Conservation (phyloP, 2,113 vertebrate genomes). For the Dicerorhinus sumatrensis region DNA sequence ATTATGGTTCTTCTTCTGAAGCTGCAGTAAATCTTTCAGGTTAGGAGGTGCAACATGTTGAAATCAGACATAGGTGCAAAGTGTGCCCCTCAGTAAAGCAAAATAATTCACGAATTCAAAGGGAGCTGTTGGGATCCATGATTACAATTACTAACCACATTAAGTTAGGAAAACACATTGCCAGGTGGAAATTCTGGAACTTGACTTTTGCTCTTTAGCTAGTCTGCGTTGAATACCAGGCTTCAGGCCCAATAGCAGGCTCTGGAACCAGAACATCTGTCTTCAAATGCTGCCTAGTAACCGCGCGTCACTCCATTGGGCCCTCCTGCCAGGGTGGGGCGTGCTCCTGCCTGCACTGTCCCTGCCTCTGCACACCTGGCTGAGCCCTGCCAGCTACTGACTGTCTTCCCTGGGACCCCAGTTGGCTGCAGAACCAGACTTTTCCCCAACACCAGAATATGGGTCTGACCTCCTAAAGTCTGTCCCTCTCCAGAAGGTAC, state of each 20-base stretch:
- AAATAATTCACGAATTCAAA: too few species aligned
- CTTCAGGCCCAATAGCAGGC: accelerated
- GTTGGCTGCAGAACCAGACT: neutral
- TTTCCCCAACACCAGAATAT: neutral
- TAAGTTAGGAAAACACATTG: neutral
- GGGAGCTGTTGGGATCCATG: accelerated
- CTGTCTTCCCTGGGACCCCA: neutral
- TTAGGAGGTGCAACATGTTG: accelerated
- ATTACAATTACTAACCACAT: neutral
- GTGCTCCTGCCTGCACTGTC: too few species aligned
- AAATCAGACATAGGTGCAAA: accelerated
- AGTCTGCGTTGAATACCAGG: neutral
- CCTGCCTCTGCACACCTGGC: neutral
- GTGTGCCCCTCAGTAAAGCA: neutral
- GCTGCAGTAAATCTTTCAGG: neutral
- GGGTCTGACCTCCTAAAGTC: neutral
- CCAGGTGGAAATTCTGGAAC: neutral
- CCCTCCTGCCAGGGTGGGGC: accelerated
- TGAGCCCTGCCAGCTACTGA: too few species aligned
- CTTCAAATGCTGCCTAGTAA: neutral
- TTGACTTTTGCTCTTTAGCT: neutral
- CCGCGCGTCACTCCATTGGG: accelerated
- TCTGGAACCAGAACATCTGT: neutral
- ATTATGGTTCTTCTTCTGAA: neutral
- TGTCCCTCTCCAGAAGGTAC: neutral